These are phyloP conservation scores for Albula glossodonta DNA, from an alignment of 2,113 vertebrate genomes.

Conservation along the genomic window DNA sequence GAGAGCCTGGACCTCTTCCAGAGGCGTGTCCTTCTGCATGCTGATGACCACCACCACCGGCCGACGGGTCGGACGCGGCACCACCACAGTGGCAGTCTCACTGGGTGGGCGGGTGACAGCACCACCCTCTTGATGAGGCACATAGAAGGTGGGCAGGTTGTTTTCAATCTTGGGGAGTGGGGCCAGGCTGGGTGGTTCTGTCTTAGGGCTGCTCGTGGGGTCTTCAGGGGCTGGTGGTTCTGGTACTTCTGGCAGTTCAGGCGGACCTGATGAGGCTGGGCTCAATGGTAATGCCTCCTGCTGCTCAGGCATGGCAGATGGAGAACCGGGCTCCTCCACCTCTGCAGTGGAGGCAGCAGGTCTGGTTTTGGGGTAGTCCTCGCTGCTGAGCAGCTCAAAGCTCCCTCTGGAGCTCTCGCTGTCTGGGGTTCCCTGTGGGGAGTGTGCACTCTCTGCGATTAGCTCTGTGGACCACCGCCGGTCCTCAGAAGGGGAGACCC, in stretches of 20 bases:
- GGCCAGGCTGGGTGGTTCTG: constrained; percentile 34
- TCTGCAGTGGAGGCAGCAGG: constrained; percentile 36
- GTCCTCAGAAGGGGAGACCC: constrained; percentile 84
- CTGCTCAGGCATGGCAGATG: constrained; percentile 18
- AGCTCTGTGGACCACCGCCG: constrained; percentile 81
- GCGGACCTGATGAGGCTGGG: not conserved
- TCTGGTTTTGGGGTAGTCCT: constrained; percentile 74
- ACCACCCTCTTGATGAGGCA: constrained; percentile 71
- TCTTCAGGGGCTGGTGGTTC: not conserved
- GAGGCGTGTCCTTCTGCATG: constrained; percentile 67
- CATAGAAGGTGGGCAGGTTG: constrained; percentile 86
- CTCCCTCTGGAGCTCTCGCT: constrained; percentile 92
- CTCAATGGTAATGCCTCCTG: constrained; percentile 27
- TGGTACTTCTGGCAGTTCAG: not conserved
- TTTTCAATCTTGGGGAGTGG: constrained; percentile 65
- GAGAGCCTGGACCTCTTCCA: constrained; percentile 24
- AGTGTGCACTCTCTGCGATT: constrained; percentile 70
- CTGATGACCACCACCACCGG: constrained; percentile 75
- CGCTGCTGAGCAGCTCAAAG: constrained; percentile 82
- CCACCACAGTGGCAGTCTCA: not conserved
- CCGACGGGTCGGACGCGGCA: constrained; percentile 36
- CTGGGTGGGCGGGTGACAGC: constrained; percentile 3
- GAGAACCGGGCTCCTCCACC: constrained; percentile 58
- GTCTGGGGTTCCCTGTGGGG: constrained; percentile 85
- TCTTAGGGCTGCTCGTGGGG: constrained; percentile 48